Evolutionary conservation across 2,797 vertebrate species (phyloP).

Genomic region (Sebastes hopkinsi): DNA sequence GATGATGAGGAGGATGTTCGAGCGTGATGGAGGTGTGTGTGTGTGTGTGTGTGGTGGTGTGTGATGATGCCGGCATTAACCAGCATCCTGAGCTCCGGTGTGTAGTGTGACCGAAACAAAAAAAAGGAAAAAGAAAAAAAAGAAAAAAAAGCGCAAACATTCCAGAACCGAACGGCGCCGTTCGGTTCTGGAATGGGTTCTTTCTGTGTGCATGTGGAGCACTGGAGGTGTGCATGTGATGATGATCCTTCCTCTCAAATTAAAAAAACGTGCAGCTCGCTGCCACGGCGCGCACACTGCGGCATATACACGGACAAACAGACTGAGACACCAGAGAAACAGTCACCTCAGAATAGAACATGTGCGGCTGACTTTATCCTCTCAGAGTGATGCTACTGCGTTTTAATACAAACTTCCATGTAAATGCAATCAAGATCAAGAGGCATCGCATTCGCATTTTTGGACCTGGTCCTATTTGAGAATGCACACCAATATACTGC

Average conservation of each 20-base stretch:
- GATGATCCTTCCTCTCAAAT: conserved; percentile 44
- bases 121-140: background rate
- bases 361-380: conserved; percentile 24
- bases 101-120: conserved; percentile 22
- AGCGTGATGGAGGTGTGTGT: conserved; percentile 25
- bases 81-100: conserved; percentile 24
- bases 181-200: background rate
- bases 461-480: background rate
- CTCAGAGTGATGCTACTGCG: background rate
- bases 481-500: background rate
- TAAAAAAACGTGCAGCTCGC: conserved; percentile 60
- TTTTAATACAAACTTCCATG: conserved; percentile 10
- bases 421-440: background rate
- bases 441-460: conserved; percentile 1
- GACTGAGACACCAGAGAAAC: background rate
- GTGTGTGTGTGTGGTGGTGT: background rate
- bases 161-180: background rate
- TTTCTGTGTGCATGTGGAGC: conserved; percentile 12
- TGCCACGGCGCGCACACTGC: conserved; percentile 78
- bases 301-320: conserved; percentile 63
- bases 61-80: conserved; percentile 44
- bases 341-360: conserved; percentile 31
- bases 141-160: background rate
- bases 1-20: conserved; percentile 21
- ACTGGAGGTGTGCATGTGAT: conserved; percentile 17